Percentiles rank a stretch among this genome's conserved stretches.
These are phyloP conservation scores for Erebia aethiops DNA, from an alignment of 2,888 invertebrate species.

Conservation along the genomic window DNA sequence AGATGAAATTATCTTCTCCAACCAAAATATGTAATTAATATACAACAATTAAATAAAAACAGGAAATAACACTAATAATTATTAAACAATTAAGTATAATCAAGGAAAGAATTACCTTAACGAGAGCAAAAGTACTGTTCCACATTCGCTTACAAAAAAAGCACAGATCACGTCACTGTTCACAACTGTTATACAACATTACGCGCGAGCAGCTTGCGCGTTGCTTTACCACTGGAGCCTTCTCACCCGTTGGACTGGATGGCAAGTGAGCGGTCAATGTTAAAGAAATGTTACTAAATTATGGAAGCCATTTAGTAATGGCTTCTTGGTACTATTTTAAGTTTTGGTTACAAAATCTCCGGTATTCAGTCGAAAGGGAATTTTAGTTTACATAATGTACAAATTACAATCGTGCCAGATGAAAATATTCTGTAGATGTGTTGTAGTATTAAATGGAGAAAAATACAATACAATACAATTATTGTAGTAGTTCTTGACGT, in stretches of 20 bases:
- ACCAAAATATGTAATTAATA: not conserved
- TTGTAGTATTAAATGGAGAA: no score
- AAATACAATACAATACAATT: no score
- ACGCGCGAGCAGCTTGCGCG: constrained; percentile 47
- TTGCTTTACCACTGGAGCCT: constrained; percentile 38
- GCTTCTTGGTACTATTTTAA: constrained; percentile 14
- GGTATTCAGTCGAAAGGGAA: not conserved
- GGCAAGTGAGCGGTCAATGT: constrained; percentile 36
- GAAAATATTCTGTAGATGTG: no score
- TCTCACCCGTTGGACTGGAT: constrained; percentile 15
- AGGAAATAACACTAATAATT: constrained; percentile 7
- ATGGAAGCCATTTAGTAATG: constrained; percentile 32
- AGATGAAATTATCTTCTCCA: constrained; percentile 2
- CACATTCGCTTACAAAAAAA: constrained; percentile 30
- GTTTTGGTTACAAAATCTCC: constrained; percentile 16
- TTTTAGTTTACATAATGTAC: no score
- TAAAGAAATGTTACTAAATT: constrained; percentile 28
- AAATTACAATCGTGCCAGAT: no score
- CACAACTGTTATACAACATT: constrained; percentile 39
- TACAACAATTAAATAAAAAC: constrained; percentile 6
- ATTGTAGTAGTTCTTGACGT: no score
- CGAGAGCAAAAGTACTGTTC: constrained; percentile 23
- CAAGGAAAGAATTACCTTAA: constrained; percentile 29
- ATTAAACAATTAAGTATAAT: not conserved
- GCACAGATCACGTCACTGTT: constrained; percentile 35